Evolutionary conservation across 1,140 invertebrate genomes (phyloP), one percentile per base, ranked within the genome.

Genomic region (Lordiphosa collinella): DNA sequence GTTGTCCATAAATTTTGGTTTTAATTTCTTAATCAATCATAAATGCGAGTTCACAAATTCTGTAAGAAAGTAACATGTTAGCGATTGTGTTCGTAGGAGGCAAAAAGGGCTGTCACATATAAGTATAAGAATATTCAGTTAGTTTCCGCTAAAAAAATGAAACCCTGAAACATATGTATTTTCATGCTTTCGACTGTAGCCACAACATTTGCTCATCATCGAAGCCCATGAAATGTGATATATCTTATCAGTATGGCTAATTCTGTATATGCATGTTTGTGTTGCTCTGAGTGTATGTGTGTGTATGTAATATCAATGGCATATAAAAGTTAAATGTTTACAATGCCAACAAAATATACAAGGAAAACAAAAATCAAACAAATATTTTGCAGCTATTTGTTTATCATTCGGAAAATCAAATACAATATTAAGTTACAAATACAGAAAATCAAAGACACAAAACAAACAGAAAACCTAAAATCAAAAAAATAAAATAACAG

Each of bases 361-460:
- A 38, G 49, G 61, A 31, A 34, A 14, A 50, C 53, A 65, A 43
- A 66, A 50, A 61, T 48, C 73, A 44, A 44, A 44, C 22, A 31
- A 44, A 44, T 44, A 44, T 44, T 53, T 53, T 46, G 38, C 58
- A 61, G 51, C 51, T 51, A 40, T 54, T 52, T 36, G 65, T 48
- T 48, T 58, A 47, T 63, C 46, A 55, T 61, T 61, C 52, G 53
- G 54, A 52, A 67, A 66, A 46, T 48, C 51, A 82, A 76, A 67
- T 49, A 62, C 59, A 52, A 74, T 54, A 66, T 58, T 57, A 31
- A 59, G 54, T 62, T 51, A 74, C 58, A 54, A 49, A 53, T 71
- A 58, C 49, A 11, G 14, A 55, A 50, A 43, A 71, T 40, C 38
- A 67, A 67, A 47, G 13, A 50, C 43, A 37, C 52, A 9, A 38